Conservation (phyloP, 2,113 vertebrate genomes). For the Todiramphus chloris region DNA sequence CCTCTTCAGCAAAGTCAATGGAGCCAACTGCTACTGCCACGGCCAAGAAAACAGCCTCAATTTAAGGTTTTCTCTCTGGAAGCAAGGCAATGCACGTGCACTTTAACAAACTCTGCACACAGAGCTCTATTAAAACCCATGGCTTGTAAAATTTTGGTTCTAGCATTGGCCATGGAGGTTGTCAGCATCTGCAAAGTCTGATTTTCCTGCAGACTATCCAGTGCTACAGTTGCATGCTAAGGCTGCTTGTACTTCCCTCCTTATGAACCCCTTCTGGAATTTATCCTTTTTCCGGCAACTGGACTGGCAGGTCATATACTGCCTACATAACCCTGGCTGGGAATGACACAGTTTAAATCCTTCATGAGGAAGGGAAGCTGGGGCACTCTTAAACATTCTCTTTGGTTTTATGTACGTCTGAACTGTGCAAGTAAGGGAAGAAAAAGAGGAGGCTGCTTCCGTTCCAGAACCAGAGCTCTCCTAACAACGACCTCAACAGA, state of each 20-base stretch:
- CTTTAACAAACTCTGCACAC: not conserved
- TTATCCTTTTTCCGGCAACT: not conserved
- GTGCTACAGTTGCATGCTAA: not conserved
- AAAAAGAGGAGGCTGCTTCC: not conserved
- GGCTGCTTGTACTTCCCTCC: not conserved
- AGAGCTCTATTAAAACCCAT: not conserved
- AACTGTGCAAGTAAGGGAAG: not conserved
- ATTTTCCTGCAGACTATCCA: not conserved
- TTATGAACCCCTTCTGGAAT: not conserved
- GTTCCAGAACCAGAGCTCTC: not conserved
- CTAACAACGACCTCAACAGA: not conserved
- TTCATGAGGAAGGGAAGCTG: not conserved
- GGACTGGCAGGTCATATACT: not conserved
- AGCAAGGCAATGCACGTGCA: not conserved
- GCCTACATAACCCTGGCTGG: not conserved
- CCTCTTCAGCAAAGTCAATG: not conserved
- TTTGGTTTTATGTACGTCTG: not conserved
- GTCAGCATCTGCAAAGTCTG: not conserved
- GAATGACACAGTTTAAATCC: not conserved
- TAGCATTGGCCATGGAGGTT: not conserved
- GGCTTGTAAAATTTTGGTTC: not conserved
- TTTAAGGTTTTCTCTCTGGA: not conserved
- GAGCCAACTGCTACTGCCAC: not conserved
- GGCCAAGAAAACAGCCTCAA: not conserved
- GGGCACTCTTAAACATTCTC: not conserved